Conservation (phyloP, 2,888 invertebrate genomes). For the Rhabditoides inermis region DNA sequence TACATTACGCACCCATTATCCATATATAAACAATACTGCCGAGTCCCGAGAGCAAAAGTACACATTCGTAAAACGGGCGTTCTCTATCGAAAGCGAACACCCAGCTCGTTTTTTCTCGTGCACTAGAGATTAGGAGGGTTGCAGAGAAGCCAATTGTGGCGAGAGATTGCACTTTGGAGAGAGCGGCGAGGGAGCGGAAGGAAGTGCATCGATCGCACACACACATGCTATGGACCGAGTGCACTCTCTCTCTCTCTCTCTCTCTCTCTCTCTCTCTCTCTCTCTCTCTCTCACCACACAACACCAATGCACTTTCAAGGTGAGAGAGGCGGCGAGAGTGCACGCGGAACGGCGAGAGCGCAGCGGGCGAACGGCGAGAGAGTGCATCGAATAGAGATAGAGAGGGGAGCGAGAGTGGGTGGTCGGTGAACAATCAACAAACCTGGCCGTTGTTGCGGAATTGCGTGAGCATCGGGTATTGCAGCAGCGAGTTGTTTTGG, state of each 20-base stretch:
- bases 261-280: constrained; percentile 4
- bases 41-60: no score
- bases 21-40: no score
- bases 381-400: constrained; percentile 7
- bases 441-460: constrained; percentile 24
- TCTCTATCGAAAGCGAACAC: no score
- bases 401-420: constrained; percentile 5
- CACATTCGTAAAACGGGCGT: no score
- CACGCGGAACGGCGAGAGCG: neutral
- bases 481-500: constrained; percentile 27
- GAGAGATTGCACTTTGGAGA: neutral
- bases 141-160: neutral
- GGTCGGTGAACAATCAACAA: constrained; percentile 1
- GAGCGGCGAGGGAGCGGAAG: neutral
- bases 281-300: neutral
- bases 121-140: neutral
- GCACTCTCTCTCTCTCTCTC: constrained; percentile 9
- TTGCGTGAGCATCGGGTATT: constrained; percentile 31
- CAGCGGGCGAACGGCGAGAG: constrained; percentile 3
- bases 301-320: no score
- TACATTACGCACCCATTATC: no score
- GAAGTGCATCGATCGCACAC: neutral
- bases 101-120: neutral
- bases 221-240: constrained; percentile 1
- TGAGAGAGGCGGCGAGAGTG: no score